Evolutionary conservation across 2,797 vertebrate species (phyloP), one percentile per base, ranked within the genome.

Genomic region (Rhynchotus rufescens): DNA sequence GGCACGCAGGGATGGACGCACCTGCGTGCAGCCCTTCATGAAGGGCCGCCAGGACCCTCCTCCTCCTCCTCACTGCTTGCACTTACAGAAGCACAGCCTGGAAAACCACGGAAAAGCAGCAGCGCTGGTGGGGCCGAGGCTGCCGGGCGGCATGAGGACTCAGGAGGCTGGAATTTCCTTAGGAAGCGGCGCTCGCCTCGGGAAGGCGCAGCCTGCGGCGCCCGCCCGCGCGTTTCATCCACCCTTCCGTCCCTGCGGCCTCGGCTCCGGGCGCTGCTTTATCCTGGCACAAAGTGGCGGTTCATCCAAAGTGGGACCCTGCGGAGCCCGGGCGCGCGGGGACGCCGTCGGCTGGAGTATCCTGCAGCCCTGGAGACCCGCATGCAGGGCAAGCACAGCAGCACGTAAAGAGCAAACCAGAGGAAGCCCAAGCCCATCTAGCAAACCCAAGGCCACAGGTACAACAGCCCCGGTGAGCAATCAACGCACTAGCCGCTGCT

Each of bases 101-200:
- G 15, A 54, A 16, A 10, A 30, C 34, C 16, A 19, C 14, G 32
- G 40, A 8, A 40, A 40, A 40, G 49, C 49, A 51, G 23, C 49
- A 51, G 49, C 12, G 49, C 23, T 14, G 49, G 49, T 12, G 21
- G 45, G 45, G 45, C 19, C 17, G 45, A 20, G 5, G 66, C 78
- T 34, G 21, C 73, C 62, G 73, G 77, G 38, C 38, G 30, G 74
- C 45, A 32, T 64, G 49, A 84, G 59, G 67, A 78, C 49, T 93
- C 75, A 74, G 62, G 45, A 34, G 36, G 34, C 40, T 95, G 80
- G 86, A 88, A 95, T 93, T 94, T 94, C 93, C 93, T 94, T 93
- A 67, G 86, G 89, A 95, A 92, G 71, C 15, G 3, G 52, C 9
- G 22, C 47, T 83, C 3, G 17, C 26, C 73, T 45, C 2, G 1